Evolutionary conservation across 2,888 invertebrate genomes (phyloP).

Genomic region (Parnassius mnemosyne): DNA sequence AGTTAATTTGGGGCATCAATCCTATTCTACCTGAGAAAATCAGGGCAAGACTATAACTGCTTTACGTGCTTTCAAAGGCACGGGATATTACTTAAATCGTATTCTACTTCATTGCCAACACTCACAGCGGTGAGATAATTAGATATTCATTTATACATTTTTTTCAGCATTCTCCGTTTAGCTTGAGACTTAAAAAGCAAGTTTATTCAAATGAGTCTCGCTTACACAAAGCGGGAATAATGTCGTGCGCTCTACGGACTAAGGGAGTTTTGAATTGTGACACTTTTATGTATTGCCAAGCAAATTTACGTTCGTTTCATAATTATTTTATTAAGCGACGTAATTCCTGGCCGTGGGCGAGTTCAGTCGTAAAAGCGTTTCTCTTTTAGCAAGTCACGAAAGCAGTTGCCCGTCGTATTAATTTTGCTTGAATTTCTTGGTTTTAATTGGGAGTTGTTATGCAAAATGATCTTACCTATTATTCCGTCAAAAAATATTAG

Average conservation of each 20-base stretch:
- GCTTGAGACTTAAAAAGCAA: background rate
- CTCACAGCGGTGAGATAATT: too few species aligned
- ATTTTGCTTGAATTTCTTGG: background rate
- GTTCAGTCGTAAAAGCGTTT: conserved; percentile 3
- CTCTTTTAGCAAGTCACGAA: conserved; percentile 1
- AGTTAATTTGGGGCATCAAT: too few species aligned
- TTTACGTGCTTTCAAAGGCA: too few species aligned
- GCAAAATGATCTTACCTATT: too few species aligned
- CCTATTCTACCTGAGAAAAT: too few species aligned
- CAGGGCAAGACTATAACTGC: too few species aligned
- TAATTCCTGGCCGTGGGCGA: background rate
- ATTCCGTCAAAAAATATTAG: too few species aligned
- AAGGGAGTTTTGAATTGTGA: conserved; percentile 1
- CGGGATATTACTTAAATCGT: too few species aligned
- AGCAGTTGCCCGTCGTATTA: background rate
- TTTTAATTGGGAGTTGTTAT: too few species aligned
- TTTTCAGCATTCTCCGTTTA: too few species aligned
- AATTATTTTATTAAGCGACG: conserved; percentile 15
- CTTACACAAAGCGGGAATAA: background rate
- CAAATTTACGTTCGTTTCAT: conserved; percentile 10
- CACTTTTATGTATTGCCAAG: conserved; percentile 6
- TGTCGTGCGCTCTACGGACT: background rate
- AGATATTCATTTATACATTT: too few species aligned
- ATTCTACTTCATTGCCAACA: too few species aligned
- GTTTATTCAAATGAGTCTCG: background rate